Evolutionary conservation across 2,113 vertebrate genomes (phyloP).

Genomic region (Vulpes lagopus): DNA sequence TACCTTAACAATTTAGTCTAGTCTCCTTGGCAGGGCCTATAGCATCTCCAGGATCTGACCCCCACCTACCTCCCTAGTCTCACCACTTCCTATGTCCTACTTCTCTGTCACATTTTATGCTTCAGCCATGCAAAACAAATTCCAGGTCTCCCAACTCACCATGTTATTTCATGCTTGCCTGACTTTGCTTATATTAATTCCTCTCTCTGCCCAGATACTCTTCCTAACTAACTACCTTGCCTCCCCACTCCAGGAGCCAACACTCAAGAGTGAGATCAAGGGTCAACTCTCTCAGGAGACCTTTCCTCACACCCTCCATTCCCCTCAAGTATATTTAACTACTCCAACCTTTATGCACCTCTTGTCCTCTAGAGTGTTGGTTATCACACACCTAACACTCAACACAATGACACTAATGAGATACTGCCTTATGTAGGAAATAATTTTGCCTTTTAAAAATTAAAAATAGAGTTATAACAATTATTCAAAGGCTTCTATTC

Average conservation of each 20-base stretch:
- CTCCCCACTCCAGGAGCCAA: not conserved
- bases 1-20: not conserved
- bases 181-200: not conserved
- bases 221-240: not conserved
- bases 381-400: not conserved
- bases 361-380: not conserved
- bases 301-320: not conserved
- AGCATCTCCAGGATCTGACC: not conserved
- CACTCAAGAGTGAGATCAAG: not conserved
- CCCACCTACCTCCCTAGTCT: not conserved
- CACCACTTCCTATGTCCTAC: not conserved
- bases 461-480: not conserved
- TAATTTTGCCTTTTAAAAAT: not conserved
- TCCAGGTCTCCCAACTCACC: not conserved
- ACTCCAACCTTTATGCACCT: not conserved
- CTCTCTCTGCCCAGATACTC: not conserved
- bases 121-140: constrained; percentile 48
- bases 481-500: constrained; percentile 37
- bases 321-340: not conserved
- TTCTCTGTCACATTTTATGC: constrained; percentile 22
- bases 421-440: constrained; percentile 9
- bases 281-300: not conserved
- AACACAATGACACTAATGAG: not conserved
- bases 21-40: not conserved
- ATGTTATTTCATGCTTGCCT: constrained; percentile 3